Evolutionary conservation across 2,113 vertebrate species (phyloP).

Genomic region (Jacana jacana): DNA sequence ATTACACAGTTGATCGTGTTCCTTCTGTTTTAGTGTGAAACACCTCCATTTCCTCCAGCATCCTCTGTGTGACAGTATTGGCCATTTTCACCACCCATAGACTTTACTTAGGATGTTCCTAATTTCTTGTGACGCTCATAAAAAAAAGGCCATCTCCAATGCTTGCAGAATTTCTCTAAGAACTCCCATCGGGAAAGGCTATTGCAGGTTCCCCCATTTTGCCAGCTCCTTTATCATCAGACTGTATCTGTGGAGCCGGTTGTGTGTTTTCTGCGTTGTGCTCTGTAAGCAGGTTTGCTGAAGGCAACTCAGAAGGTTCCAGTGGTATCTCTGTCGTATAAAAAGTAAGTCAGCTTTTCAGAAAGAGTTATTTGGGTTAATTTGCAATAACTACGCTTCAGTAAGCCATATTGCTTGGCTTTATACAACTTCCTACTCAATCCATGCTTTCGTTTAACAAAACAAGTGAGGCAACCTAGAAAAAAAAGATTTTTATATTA

Average conservation of each 20-base stretch:
- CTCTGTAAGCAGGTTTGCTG: slow-evolving; percentile 25
- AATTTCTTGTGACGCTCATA: not conserved
- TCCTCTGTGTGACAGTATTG: not conserved
- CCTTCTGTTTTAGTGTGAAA: not conserved
- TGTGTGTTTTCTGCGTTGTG: not conserved
- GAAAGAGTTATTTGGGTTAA: not conserved
- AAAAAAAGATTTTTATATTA: not conserved
- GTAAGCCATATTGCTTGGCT: not conserved
- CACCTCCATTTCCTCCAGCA: not conserved
- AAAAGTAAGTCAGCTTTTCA: slow-evolving; percentile 41
- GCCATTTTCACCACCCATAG: not conserved
- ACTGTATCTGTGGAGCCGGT: not conserved
- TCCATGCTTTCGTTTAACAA: not conserved
- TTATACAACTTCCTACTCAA: not conserved
- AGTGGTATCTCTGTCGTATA: not conserved
- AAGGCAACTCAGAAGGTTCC: slow-evolving; percentile 1
- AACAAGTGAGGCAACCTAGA: not conserved
- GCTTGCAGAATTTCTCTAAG: not conserved
- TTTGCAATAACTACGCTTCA: not conserved
- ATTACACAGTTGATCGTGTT: not conserved
- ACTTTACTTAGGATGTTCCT: not conserved
- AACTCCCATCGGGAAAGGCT: not conserved
- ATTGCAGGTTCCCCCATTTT: not conserved
- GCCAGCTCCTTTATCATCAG: not conserved
- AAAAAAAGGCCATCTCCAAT: not conserved